Evolutionary conservation across 1,140 invertebrate species (phyloP).

Genomic region (Sogatella furcifera): DNA sequence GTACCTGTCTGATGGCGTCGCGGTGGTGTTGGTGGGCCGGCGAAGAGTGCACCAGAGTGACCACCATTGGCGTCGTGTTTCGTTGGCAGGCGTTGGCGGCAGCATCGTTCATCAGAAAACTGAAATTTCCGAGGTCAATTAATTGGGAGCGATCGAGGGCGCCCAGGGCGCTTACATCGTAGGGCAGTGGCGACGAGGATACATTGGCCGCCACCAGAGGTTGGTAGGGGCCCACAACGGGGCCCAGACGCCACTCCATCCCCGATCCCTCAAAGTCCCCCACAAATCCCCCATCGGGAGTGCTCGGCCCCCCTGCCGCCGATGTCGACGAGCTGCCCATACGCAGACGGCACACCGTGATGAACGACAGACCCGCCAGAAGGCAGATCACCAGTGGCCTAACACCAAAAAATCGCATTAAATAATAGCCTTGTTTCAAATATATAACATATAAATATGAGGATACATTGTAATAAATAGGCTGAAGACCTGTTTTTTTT

Average conservation of each 20-base stretch:
- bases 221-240: neutral
- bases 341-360: too few relatives aligned
- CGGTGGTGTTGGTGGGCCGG: conserved; percentile 49
- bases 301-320: too few relatives aligned
- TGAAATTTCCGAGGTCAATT: conserved; percentile 18
- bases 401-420: too few relatives aligned
- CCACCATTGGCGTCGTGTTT: conserved; percentile 35
- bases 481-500: too few relatives aligned
- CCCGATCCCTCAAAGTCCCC: too few relatives aligned
- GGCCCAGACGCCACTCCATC: neutral
- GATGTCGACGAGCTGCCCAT: too few relatives aligned
- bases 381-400: too few relatives aligned
- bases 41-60: conserved; percentile 52
- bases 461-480: too few relatives aligned
- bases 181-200: neutral
- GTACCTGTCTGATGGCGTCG: conserved; percentile 33
- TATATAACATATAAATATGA: too few relatives aligned
- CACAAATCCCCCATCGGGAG: too few relatives aligned
- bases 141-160: conserved; percentile 7
- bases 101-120: conserved; percentile 18
- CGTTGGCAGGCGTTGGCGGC: conserved; percentile 7
- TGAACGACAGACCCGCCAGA: too few relatives aligned
- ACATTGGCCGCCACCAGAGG: conserved; percentile 3
- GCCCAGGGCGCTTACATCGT: neutral
- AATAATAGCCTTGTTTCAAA: too few relatives aligned